Base-by-base conservation (phyloP, 2,797 vertebrate genomes). In the Labeo calbasu region DNA sequence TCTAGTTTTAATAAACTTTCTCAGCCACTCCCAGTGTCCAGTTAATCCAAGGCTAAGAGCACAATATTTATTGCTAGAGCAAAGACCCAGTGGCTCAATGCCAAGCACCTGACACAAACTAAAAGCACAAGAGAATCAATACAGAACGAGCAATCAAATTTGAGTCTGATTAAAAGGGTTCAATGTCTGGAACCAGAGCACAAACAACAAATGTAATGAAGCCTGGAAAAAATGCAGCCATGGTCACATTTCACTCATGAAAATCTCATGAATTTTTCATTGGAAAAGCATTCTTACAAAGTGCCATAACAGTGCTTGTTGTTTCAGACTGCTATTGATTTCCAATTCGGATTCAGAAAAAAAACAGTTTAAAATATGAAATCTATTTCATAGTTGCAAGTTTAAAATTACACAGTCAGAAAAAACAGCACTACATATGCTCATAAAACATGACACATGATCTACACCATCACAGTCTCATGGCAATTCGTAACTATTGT, bases 101-200 rank as follows among this genome's bases (percentile, higher is more conserved):
- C 79, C 84, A 77, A 77, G 53, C 84, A 77, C 73, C 79, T 81
- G 72, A 85, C 28, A 14, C 57, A 81, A 81, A 48, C 57, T 48
- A 25, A 66, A 63, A 63, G 40, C 59, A 63, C 28, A 57, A 77
- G 57, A 70, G 53, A 85, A 70, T 76, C 73, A 8, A 77, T 72
- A 81, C 3, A 61, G 51, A 61, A 48, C 17, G 13, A 36, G 48
- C 63, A 77, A 81, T 77, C 75, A 82, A 21, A 40, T 82, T 77
- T 43, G n/a, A 85, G 75, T 82, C 51, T 0, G 65, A 82, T 85
- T 66, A 81, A 85, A 71, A 50, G n/a, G 40, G 9, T 50, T 78
- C 23, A 32, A 25, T 65, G 57, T 32, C 43, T 48, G 61, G 17
- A 79, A 57, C 51, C 73, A 57, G 32, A 76, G 51, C 61, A 70